Conservation (phyloP, 2,113 vertebrate species). For the Cricetomys ansorgei region DNA sequence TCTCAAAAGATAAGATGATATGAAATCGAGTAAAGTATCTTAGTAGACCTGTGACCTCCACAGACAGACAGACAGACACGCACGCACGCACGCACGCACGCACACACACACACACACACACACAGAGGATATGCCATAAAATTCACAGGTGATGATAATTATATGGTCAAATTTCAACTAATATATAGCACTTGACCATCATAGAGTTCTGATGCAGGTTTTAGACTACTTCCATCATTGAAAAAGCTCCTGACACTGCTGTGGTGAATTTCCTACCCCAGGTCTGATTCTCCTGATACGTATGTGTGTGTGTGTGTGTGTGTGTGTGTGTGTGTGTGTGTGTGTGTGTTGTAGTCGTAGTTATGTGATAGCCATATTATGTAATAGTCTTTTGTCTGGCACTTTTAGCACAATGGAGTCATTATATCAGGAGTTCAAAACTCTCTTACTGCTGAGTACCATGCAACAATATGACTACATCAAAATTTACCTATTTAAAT, state of each 20-base stretch:
- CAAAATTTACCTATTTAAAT: not conserved
- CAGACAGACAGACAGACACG: too few relatives aligned
- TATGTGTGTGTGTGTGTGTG: too few relatives aligned
- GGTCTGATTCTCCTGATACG: not conserved
- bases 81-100: not conserved
- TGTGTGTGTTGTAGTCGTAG: too few relatives aligned
- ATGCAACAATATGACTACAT: not conserved
- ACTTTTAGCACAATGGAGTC: not conserved
- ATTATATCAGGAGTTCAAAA: not conserved
- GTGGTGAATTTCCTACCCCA: not conserved
- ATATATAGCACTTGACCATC: not conserved
- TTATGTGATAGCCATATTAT: not conserved
- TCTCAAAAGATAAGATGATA: not conserved
- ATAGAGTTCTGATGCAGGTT: not conserved
- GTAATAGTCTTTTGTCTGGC: not conserved
- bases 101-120: not conserved
- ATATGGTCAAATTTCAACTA: not conserved
- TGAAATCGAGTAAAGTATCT: not conserved
- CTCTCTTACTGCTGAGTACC: not conserved
- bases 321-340: too few relatives aligned
- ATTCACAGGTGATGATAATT: conserved; percentile 23
- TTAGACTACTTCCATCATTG: not conserved
- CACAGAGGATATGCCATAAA: not conserved
- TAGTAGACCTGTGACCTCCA: not conserved
- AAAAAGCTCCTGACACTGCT: not conserved